phyloP scores from a whole-genome alignment of 2,113 vertebrate species.

The Nothoprocta pentlandii region DNA sequence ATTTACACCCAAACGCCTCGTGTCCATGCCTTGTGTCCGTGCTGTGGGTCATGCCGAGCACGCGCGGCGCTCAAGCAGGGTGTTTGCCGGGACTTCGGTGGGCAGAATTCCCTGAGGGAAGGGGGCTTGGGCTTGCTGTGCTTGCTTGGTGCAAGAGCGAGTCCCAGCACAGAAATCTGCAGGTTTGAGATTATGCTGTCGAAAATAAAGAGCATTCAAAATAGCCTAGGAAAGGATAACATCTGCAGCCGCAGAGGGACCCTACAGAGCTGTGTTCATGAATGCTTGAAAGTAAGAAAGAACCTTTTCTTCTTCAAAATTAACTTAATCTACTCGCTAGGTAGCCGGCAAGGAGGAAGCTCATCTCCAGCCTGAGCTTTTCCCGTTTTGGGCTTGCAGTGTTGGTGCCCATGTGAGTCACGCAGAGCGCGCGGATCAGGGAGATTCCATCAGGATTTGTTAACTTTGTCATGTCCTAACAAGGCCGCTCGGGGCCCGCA shows the following conservation, averaged over 20 bases:
- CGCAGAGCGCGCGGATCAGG: not conserved
- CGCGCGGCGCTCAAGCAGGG: not conserved
- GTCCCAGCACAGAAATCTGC: too few species aligned
- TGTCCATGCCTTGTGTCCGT: not conserved
- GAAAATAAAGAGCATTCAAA: not conserved
- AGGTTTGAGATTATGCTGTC: too few species aligned
- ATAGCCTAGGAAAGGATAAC: too few species aligned
- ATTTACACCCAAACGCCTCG: not conserved
- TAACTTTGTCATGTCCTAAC: constrained; percentile 30
- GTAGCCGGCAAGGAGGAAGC: not conserved
- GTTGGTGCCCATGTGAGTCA: not conserved
- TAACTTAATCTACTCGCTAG: not conserved
- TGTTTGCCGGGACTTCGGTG: not conserved
- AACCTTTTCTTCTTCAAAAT: not conserved
- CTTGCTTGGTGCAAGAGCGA: not conserved
- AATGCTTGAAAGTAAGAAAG: not conserved
- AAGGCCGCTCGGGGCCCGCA: not conserved
- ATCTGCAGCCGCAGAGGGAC: not conserved
- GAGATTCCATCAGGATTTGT: not conserved
- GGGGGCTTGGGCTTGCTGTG: not conserved
- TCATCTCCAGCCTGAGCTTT: not conserved
- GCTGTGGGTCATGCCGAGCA: too few species aligned
- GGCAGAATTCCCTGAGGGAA: not conserved
- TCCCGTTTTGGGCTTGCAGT: not conserved
- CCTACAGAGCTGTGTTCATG: not conserved